A percentile compares a stretch with the other conserved stretches of the same genome.
Evolutionary conservation across 2,113 vertebrate species (phyloP).

Genomic region (Melanocharis versteri): DNA sequence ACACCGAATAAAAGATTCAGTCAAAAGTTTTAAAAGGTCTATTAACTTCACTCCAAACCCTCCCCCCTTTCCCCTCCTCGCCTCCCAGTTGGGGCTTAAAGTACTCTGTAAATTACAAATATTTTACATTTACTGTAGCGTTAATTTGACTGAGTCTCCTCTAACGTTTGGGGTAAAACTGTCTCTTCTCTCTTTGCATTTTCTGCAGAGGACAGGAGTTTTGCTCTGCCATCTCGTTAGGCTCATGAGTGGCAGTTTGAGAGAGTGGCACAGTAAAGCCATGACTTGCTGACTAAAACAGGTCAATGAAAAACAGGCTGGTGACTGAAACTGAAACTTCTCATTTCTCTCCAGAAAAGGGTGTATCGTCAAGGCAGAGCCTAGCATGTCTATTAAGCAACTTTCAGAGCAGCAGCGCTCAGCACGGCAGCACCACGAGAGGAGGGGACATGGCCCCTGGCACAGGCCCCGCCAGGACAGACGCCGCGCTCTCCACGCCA

Average conservation of each 20-base stretch:
- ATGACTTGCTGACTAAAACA: constrained; percentile 45
- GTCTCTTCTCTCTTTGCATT: neutral
- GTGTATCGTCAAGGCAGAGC: neutral
- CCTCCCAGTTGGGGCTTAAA: neutral
- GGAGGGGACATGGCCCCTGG: accelerated
- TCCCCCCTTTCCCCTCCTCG: neutral
- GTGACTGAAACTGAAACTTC: constrained; percentile 59
- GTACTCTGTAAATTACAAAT: neutral
- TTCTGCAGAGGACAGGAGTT: constrained; percentile 20
- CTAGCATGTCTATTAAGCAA: neutral
- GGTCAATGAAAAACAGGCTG: constrained; percentile 56
- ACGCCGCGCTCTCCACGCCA: accelerated
- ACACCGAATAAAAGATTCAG: constrained; percentile 45
- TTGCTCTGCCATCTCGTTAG: neutral
- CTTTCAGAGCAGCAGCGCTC: neutral
- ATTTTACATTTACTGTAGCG: neutral
- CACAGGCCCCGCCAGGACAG: accelerated
- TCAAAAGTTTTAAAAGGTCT: constrained; percentile 31
- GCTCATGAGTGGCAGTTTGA: neutral
- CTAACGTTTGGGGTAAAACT: neutral
- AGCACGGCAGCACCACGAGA: accelerated
- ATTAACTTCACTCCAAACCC: neutral
- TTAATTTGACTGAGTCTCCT: neutral
- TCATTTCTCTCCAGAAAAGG: constrained; percentile 54
- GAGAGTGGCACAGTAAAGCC: constrained; percentile 7